Percentiles rank a stretch among this genome's conserved stretches.
phyloP scores from a whole-genome alignment of 2,888 invertebrate genomes.

The Pardosa pseudoannulata region DNA sequence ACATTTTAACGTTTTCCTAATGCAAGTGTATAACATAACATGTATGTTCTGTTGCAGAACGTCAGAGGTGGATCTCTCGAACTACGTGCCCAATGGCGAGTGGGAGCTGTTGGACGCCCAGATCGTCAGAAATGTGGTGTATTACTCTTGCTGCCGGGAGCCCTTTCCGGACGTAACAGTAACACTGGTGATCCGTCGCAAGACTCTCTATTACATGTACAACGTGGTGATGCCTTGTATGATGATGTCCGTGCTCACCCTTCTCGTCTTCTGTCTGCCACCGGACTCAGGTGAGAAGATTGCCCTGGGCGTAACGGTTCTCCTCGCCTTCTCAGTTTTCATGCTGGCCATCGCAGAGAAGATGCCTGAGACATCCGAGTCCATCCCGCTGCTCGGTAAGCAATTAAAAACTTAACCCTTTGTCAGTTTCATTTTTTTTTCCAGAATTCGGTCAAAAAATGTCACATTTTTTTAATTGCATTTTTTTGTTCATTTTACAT shows the following conservation, averaged over 20 bases:
- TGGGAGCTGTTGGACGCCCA: conserved; percentile 80
- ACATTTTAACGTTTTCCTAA: no score
- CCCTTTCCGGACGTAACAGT: conserved; percentile 81
- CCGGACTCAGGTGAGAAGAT: conserved; percentile 81
- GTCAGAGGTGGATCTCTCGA: conserved; percentile 79
- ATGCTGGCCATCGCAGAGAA: conserved; percentile 81
- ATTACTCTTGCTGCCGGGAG: conserved; percentile 80
- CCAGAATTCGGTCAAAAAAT: no score
- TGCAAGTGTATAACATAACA: no score
- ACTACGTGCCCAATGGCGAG: conserved; percentile 81
- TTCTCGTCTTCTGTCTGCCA: conserved; percentile 80
- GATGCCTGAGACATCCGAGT: conserved; percentile 81
- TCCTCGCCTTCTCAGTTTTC: conserved; percentile 81
- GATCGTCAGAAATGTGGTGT: conserved; percentile 79
- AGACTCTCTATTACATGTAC: conserved; percentile 79
- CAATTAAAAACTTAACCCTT: no score
- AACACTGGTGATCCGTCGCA: conserved; percentile 79
- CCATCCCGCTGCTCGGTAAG: conserved; percentile 80
- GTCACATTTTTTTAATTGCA: no score
- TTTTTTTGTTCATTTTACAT: no score
- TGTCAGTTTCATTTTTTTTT: no score
- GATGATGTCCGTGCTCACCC: conserved; percentile 82
- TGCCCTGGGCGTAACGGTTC: conserved; percentile 80
- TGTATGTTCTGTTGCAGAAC: conserved; percentile 75
- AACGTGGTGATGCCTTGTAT: conserved; percentile 81